Conservation (phyloP, 2,113 vertebrate species). For the Hydrolagus affinis region DNA sequence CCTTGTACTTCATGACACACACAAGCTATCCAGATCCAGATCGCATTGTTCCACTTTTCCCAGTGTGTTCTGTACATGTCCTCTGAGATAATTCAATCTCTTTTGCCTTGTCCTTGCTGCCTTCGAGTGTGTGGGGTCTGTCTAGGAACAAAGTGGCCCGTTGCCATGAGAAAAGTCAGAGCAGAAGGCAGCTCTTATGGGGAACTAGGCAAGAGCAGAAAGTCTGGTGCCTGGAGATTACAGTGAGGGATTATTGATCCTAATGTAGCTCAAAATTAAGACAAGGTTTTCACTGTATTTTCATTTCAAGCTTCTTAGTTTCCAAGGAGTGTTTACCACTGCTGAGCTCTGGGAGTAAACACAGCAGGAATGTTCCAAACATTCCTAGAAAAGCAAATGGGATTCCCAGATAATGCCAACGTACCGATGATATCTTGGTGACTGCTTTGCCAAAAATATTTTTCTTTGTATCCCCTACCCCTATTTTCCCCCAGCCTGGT, state of each 20-base stretch:
- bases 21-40: no score
- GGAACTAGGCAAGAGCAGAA: background rate
- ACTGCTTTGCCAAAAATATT: no score
- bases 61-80: no score
- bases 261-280: background rate
- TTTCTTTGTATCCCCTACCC: no score
- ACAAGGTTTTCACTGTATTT: background rate
- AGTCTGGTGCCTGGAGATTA: background rate
- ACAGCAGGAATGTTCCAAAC: background rate
- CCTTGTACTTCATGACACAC: no score
- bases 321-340: background rate
- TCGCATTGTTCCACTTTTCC: no score
- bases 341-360: background rate
- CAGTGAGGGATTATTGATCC: background rate
- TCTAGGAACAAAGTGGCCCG: background rate
- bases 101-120: no score
- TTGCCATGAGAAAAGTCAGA: background rate
- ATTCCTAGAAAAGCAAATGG: background rate
- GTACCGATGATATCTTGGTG: no score
- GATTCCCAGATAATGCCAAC: no score
- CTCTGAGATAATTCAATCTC: no score
- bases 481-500: no score
- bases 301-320: conserved; percentile 9
- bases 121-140: no score
- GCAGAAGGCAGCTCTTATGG: background rate